Evolutionary conservation across 2,113 vertebrate species (phyloP).

Genomic region (Heterochromis multidens): DNA sequence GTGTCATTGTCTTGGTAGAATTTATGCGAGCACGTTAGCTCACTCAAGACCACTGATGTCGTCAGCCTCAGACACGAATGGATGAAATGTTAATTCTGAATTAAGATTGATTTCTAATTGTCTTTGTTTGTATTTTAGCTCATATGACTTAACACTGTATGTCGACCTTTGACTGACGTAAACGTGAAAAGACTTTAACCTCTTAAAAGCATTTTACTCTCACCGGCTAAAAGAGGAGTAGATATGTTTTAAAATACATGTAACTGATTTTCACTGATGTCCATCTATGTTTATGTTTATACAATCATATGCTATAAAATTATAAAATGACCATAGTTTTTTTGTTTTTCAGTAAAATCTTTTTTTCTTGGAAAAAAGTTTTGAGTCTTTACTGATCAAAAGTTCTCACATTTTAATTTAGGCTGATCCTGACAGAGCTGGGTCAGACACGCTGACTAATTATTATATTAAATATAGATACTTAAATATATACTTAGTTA

Average conservation of each 20-base stretch:
- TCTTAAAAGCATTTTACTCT: constrained; percentile 72
- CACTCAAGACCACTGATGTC: constrained; percentile 72
- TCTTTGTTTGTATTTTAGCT: constrained; percentile 76
- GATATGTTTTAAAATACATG: constrained; percentile 75
- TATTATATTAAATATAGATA: background rate
- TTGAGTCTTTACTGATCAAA: background rate
- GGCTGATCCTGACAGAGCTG: background rate
- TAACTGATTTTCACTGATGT: constrained; percentile 76
- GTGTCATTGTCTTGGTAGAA: constrained; percentile 60
- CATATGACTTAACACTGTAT: constrained; percentile 79
- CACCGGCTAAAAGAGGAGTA: constrained; percentile 70
- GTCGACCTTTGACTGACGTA: constrained; percentile 70
- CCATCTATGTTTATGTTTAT: constrained; percentile 81
- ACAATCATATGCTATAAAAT: constrained; percentile 83
- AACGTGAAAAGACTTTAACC: constrained; percentile 69
- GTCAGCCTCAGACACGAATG: constrained; percentile 63
- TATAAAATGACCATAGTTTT: constrained; percentile 80
- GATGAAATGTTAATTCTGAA: constrained; percentile 71
- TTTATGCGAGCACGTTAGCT: constrained; percentile 54
- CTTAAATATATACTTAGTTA: background rate
- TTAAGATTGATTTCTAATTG: constrained; percentile 71
- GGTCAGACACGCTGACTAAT: background rate
- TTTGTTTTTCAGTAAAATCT: constrained; percentile 53
- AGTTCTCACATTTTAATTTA: background rate
- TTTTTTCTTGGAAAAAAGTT: constrained; percentile 18